phyloP scores from a whole-genome alignment of 2,888 invertebrate genomes.

The Choreutis nemorana region DNA sequence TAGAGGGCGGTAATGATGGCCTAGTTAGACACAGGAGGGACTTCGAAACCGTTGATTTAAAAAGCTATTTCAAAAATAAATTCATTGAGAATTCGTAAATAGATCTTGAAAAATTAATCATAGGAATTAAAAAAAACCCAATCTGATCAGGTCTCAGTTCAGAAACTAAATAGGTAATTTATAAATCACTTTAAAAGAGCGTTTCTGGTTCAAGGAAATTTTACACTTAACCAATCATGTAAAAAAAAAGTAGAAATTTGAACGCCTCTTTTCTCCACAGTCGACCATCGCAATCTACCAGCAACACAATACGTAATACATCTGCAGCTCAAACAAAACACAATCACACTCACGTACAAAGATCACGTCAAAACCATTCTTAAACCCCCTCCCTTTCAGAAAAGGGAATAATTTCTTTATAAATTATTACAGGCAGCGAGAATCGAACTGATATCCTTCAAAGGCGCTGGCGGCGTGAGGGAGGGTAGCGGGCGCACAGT shows the following conservation, averaged over 20 bases:
- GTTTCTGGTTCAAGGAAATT: not conserved
- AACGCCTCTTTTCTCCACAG: too few relatives aligned
- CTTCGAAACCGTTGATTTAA: too few relatives aligned
- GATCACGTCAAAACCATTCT: conserved; percentile 13
- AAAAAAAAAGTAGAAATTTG: not conserved
- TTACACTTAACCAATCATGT: not conserved
- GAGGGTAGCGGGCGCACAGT: conserved; percentile 28
- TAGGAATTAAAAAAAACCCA: too few relatives aligned
- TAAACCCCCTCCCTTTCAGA: conserved; percentile 9
- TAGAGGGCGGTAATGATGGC: too few relatives aligned
- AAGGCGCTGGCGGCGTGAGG: conserved; percentile 29
- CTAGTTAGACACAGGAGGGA: too few relatives aligned
- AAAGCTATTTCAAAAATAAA: too few relatives aligned
- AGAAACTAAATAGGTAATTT: too few relatives aligned
- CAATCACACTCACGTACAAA: conserved; percentile 10
- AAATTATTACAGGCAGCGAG: conserved; percentile 71
- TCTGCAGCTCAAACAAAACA: conserved; percentile 5
- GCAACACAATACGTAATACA: conserved; percentile 6
- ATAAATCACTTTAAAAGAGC: too few relatives aligned
- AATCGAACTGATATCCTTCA: conserved; percentile 75
- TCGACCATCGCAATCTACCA: not conserved
- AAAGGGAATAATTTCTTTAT: conserved; percentile 71
- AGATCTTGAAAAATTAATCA: too few relatives aligned
- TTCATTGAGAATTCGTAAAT: too few relatives aligned
- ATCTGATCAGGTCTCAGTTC: too few relatives aligned